phyloP scores from a whole-genome alignment of 2,797 vertebrate species.

The Gymnothorax javanicus region DNA sequence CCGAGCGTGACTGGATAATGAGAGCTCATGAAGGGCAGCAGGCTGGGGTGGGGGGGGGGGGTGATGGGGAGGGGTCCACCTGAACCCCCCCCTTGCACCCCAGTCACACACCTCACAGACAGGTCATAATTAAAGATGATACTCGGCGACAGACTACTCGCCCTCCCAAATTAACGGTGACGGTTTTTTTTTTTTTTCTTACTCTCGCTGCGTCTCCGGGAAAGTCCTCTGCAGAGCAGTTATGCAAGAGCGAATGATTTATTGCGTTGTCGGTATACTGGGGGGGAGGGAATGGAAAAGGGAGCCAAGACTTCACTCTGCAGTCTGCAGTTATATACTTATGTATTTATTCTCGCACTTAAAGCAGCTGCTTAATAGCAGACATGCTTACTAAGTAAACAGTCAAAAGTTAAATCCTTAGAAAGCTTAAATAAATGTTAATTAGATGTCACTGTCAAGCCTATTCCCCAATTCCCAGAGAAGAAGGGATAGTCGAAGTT shows the following conservation, averaged over 20 bases:
- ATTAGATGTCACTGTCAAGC: constrained; percentile 53
- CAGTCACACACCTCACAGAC: not conserved
- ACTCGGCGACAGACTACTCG: not conserved
- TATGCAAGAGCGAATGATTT: constrained; percentile 30
- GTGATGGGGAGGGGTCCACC: too few relatives aligned
- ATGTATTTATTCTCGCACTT: constrained; percentile 8
- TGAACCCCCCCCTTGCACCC: not conserved
- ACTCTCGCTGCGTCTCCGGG: not conserved
- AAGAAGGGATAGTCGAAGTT: constrained; percentile 8
- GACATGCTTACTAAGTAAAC: constrained; percentile 39
- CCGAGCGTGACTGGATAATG: not conserved
- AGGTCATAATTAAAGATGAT: constrained; percentile 16
- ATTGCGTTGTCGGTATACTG: constrained; percentile 12
- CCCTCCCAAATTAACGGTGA: constrained; percentile 22
- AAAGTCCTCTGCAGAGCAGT: constrained; percentile 21
- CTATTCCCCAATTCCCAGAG: constrained; percentile 1
- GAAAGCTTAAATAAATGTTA: constrained; percentile 59
- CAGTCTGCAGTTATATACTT: constrained; percentile 25
- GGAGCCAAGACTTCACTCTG: constrained; percentile 9
- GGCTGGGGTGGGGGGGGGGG: not conserved
- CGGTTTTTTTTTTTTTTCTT: not conserved
- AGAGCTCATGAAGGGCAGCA: not conserved
- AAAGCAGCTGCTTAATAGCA: constrained; percentile 10
- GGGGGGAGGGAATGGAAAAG: not conserved
- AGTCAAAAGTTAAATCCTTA: constrained; percentile 40